Evolutionary conservation across 1,140 invertebrate species (phyloP), one percentile per base, ranked within the genome.

Genomic region (Trypoxylus dichotomus): DNA sequence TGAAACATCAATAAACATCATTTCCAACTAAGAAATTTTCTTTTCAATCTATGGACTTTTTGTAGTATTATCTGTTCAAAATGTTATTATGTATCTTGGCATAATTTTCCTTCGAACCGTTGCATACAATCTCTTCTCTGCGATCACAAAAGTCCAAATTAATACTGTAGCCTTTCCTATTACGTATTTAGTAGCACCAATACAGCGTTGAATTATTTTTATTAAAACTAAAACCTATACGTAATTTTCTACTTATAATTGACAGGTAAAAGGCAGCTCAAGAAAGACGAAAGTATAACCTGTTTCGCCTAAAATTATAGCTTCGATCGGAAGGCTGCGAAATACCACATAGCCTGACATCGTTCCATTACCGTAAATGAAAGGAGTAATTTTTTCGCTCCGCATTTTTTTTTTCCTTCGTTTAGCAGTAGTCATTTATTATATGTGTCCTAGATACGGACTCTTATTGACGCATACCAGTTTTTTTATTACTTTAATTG

Each of bases 401-500:
- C 0, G 27, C 21, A 24, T 25, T 25, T 27, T 68, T 68, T 29
- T 68, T 27, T 68, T 68, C 8, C 47, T 54, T 54, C 47, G 19
- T n/a, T 54, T 54, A n/a, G 47, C 15, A 54, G 19, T 27, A 24
- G 60, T 68, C 60, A 68, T 27, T 68, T 29, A 68, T 29, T 27
- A 68, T 29, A 24, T 29, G 60, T 68, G 60, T 68, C 60, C 60
- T 68, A 68, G 60, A 68, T 68, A 68, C 60, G 60, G 25, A 15
- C 24, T 68, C 24, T 68, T 68, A 68, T 68, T 68, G 60, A 24
- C 60, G 60, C 27, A 68, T 68, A 68, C 60, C 21, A 68, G 60
- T 68, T 68, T 68, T 63, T 68, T 68, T 68, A 68, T 29, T 68
- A 29, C 24, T 68, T 68, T 68, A 68, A 68, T 68, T 68, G 60